Percentiles rank a stretch among this genome's conserved stretches.
phyloP scores from a whole-genome alignment of 92 coral and sea anemone species.

The Muricea muricata region DNA sequence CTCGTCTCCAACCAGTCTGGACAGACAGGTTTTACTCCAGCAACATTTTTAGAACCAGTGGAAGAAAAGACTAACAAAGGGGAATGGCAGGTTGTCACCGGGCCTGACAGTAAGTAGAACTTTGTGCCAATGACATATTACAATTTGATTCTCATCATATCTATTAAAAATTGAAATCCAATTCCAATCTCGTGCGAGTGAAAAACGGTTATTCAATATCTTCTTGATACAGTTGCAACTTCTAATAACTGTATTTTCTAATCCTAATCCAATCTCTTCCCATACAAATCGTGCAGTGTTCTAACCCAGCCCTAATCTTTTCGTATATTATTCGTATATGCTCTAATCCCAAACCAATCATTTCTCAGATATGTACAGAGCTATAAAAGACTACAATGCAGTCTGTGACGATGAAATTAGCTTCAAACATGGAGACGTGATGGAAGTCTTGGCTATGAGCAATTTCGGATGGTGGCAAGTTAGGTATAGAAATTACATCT shows the following conservation, averaged over 20 bases:
- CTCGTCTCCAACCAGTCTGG: slow-evolving; percentile 81
- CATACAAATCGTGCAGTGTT: too few relatives aligned
- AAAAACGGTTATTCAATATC: too few relatives aligned
- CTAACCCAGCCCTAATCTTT: too few relatives aligned
- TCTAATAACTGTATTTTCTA: too few relatives aligned
- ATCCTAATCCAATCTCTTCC: too few relatives aligned
- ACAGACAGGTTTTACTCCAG: slow-evolving; percentile 89
- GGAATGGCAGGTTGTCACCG: slow-evolving; percentile 82
- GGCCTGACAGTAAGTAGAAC: slow-evolving; percentile 58
- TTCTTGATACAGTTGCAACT: too few relatives aligned
- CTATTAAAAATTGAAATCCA: too few relatives aligned
- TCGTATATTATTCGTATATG: too few relatives aligned
- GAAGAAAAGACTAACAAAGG: slow-evolving; percentile 65
- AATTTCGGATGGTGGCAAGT: slow-evolving; percentile 98
- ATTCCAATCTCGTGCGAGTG: too few relatives aligned
- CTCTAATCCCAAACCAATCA: neutral
- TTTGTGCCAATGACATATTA: too few relatives aligned
- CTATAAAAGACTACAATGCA: slow-evolving; percentile 75
- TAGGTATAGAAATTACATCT: slow-evolving; percentile 58
- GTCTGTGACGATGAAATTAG: slow-evolving; percentile 88
- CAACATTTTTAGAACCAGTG: slow-evolving; percentile 88
- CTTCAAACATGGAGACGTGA: slow-evolving; percentile 82
- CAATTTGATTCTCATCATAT: too few relatives aligned
- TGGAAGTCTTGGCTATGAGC: slow-evolving; percentile 88
- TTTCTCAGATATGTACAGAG: slow-evolving; percentile 71